These are phyloP conservation scores for Platynereis dumerilii DNA, from an alignment of 2,888 invertebrate genomes.

Conservation along the genomic window DNA sequence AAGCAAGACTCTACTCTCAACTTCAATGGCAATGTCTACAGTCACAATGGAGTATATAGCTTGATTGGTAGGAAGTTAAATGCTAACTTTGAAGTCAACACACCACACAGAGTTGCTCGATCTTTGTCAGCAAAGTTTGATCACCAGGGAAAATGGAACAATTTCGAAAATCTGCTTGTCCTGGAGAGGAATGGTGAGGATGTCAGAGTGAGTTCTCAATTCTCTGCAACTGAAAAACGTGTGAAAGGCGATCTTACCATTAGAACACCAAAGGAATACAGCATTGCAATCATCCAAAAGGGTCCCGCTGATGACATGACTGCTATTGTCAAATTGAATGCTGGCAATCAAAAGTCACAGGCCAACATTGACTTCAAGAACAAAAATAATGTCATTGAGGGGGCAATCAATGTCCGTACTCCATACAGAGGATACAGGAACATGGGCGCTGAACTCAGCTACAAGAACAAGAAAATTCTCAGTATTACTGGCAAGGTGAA, in stretches of 20 bases:
- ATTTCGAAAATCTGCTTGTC: neutral
- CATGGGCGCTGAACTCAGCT: neutral
- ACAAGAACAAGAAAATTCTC: neutral
- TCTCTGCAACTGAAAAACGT: conserved; percentile 15
- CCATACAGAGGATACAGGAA: neutral
- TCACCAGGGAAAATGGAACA: neutral
- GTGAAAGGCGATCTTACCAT: too few relatives aligned
- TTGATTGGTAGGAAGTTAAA: conserved; percentile 1
- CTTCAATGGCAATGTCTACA: too few relatives aligned
- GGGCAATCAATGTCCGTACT: neutral
- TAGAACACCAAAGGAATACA: too few relatives aligned
- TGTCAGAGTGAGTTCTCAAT: conserved; percentile 9
- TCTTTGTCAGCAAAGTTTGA: too few relatives aligned
- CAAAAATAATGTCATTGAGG: neutral
- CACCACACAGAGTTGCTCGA: conserved; percentile 17
- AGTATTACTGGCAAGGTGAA: neutral
- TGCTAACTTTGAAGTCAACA: conserved; percentile 10
- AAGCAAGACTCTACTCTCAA: conserved; percentile 17
- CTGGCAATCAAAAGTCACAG: neutral
- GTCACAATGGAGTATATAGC: conserved; percentile 9
- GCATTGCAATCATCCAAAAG: conserved; percentile 1
- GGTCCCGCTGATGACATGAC: too few relatives aligned
- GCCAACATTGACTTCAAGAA: neutral
- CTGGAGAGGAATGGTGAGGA: conserved; percentile 15
- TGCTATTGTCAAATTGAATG: too few relatives aligned